phyloP scores from a whole-genome alignment of 2,797 vertebrate species.

The Helarctos malayanus region DNA sequence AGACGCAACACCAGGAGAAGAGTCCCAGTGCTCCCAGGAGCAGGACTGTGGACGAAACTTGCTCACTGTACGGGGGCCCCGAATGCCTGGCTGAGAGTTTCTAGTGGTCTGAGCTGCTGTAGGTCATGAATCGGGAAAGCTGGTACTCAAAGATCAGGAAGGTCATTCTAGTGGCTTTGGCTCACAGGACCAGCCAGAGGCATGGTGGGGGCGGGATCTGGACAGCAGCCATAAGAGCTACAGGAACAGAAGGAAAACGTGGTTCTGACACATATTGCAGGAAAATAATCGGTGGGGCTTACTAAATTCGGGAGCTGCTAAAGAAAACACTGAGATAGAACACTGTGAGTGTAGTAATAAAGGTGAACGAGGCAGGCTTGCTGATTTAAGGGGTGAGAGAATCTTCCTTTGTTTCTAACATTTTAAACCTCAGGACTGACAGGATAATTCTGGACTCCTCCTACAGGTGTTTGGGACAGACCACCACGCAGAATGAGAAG shows the following conservation, averaged over 20 bases:
- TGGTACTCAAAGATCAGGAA: background rate
- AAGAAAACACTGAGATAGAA: background rate
- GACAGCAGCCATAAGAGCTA: background rate
- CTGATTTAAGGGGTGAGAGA: background rate
- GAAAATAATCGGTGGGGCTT: background rate
- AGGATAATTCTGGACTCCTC: background rate
- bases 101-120: background rate
- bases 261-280: background rate
- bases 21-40: accelerated
- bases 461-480: background rate
- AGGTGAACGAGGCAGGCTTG: background rate
- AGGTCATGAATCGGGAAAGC: background rate
- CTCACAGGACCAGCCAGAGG: background rate
- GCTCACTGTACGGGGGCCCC: accelerated
- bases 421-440: background rate
- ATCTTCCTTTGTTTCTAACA: background rate
- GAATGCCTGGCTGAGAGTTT: background rate
- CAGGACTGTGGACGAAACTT: background rate
- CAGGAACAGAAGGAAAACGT: background rate
- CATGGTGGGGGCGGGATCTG: accelerated
- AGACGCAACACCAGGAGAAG: background rate
- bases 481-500: background rate
- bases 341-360: background rate
- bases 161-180: background rate
- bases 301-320: background rate